These are phyloP conservation scores for Liasis olivaceus DNA, from an alignment of 2,797 vertebrate species.

Conservation along the genomic window DNA sequence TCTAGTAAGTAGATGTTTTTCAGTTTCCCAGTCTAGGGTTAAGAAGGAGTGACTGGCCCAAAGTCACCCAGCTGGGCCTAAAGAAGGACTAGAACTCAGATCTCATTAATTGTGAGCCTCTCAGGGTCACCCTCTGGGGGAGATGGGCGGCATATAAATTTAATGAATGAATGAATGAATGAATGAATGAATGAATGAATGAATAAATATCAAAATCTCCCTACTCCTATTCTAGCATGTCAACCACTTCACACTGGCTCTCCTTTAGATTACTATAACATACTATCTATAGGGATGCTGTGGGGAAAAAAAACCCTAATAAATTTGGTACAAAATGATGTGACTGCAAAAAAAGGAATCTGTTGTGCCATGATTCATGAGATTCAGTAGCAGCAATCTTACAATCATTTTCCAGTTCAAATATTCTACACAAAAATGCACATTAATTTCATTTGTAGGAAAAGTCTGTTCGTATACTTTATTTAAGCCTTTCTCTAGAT, in stretches of 20 bases:
- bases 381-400: background rate
- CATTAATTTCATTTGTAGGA: background rate
- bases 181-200: too few species aligned
- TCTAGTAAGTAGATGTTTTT: background rate
- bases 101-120: background rate
- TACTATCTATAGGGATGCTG: background rate
- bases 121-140: too few species aligned
- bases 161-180: too few species aligned
- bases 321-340: background rate
- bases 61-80: background rate
- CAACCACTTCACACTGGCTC: background rate
- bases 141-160: too few species aligned
- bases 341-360: background rate
- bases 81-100: background rate
- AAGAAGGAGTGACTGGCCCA: background rate
- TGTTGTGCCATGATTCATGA: background rate
- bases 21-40: background rate
- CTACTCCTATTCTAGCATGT: background rate
- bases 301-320: too few species aligned
- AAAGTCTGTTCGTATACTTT: background rate
- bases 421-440: background rate
- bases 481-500: background rate
- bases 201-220: background rate
- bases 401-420: background rate
- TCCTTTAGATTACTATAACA: background rate